Conservation (phyloP, 2,888 invertebrate species). For the Acanthacorydalis orientalis region DNA sequence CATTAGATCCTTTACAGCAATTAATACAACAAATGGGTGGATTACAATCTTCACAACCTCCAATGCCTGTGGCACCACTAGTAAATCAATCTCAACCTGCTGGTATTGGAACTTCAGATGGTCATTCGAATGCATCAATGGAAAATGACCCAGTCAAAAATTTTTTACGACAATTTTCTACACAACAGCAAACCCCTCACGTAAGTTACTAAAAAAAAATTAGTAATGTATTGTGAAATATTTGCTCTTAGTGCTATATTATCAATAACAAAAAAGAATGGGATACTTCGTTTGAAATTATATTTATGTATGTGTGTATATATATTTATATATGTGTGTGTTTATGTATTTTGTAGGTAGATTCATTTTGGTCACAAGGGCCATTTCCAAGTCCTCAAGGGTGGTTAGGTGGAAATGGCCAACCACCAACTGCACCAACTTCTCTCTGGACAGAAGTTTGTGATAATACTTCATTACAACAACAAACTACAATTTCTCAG, state of each 20-base stretch:
- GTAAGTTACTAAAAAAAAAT: no score
- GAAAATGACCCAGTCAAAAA: constrained; percentile 32
- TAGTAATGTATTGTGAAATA: no score
- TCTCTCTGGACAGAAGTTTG: no score
- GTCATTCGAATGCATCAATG: constrained; percentile 8
- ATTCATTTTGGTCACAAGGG: constrained; percentile 6
- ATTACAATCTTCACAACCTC: constrained; percentile 22
- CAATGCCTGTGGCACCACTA: constrained; percentile 12
- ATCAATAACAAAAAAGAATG: constrained; percentile 7
- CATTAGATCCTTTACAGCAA: constrained; percentile 32
- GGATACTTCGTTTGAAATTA: background rate
- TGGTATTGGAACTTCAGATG: background rate
- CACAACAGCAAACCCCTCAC: constrained; percentile 17
- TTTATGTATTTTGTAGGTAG: background rate
- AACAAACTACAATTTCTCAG: no score
- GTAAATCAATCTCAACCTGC: constrained; percentile 2
- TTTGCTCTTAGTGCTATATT: no score
- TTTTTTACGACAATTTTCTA: constrained; percentile 30
- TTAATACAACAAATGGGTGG: constrained; percentile 35
- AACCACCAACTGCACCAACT: background rate
- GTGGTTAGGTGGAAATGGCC: background rate
- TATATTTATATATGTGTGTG: constrained; percentile 14
- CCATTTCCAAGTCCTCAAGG: constrained; percentile 3
- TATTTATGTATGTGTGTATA: constrained; percentile 6
- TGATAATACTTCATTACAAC: no score